Evolutionary conservation across 2,888 invertebrate genomes (phyloP).

Genomic region (Cryptus viduatorius): DNA sequence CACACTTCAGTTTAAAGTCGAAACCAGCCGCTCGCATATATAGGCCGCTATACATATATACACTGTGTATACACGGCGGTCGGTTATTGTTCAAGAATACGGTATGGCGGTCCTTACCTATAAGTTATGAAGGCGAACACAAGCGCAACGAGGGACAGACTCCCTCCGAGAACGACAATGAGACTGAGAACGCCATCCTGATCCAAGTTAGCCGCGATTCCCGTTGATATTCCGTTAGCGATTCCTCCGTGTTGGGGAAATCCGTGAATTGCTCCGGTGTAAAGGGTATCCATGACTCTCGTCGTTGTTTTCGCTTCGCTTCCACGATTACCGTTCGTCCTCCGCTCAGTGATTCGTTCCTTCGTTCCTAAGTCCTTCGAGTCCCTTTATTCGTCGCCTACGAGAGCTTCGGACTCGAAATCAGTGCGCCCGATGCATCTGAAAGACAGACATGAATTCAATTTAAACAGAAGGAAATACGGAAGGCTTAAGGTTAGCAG

Average conservation of each 20-base stretch:
- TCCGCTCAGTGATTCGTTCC: neutral
- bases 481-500: constrained; percentile 4
- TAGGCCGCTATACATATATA: too few species aligned
- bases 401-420: constrained; percentile 25
- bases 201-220: constrained; percentile 81
- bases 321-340: neutral
- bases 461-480: constrained; percentile 2
- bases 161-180: constrained; percentile 89
- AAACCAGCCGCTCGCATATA: too few species aligned
- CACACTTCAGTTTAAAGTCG: too few species aligned
- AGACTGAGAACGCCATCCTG: constrained; percentile 88
- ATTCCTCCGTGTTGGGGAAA: constrained; percentile 77
- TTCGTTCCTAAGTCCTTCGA: constrained; percentile 8
- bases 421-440: constrained; percentile 65
- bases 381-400: constrained; percentile 28
- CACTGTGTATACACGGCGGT: neutral
- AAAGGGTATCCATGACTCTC: constrained; percentile 81
- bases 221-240: constrained; percentile 80
- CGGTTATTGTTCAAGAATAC: constrained; percentile 31
- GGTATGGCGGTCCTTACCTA: constrained; percentile 85
- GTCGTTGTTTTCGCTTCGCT: neutral
- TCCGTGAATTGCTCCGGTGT: constrained; percentile 81
- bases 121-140: constrained; percentile 90
- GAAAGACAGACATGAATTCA: constrained; percentile 62
- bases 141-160: constrained; percentile 88